Evolutionary conservation across 2,797 vertebrate genomes (phyloP), one percentile per base, ranked within the genome.

Genomic region (Acropternis orthonyx): DNA sequence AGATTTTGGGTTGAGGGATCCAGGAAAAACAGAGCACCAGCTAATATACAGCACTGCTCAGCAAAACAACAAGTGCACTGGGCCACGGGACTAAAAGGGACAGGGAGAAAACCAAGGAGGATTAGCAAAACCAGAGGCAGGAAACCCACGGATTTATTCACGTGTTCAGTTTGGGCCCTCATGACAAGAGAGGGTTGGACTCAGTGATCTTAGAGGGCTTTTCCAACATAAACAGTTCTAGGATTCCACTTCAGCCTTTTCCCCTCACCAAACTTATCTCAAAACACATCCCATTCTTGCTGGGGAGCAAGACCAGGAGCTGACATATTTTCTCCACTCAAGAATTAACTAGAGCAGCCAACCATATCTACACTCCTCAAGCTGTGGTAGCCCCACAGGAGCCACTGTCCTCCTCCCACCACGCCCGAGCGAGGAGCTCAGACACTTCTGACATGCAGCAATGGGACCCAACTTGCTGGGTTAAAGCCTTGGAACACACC

Each of bases 381-480:
- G 48, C 36, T 49, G 43, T 1, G 14, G 69, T 0, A 39, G 62
- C 43, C 51, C 59, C 69, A 17, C 23, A 58, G 32, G 75, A 36
- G 62, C 15, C 65, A 14, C 58, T 8, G 0, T 4, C 48, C 61
- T 43, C 43, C 66, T 81, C 75, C 71, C 44, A 20, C 10, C 5
- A 28, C 0, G 0, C 30, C 37, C 0, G 0, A 48, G 51, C 0
- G 1, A 48, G 55, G 51, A 67, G 76, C 30, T 56, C 54, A 30
- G 51, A 6, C 46, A 5, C 19, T 18, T 54, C 2, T 2, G 5
- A 3, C 1, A 3, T 8, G 43, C 28, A 16, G 27, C 14, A 43
- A 5, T 34, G 80, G 83, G 44, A 79, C 76, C 39, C 5, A 46
- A 17, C 39, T 28, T 37, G 13, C 5, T 67, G 2, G 6, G 46